A percentile compares a stretch with the other conserved stretches of the same genome.
Evolutionary conservation across 1,140 invertebrate species (phyloP).

Genomic region (Drosophila watanabei): DNA sequence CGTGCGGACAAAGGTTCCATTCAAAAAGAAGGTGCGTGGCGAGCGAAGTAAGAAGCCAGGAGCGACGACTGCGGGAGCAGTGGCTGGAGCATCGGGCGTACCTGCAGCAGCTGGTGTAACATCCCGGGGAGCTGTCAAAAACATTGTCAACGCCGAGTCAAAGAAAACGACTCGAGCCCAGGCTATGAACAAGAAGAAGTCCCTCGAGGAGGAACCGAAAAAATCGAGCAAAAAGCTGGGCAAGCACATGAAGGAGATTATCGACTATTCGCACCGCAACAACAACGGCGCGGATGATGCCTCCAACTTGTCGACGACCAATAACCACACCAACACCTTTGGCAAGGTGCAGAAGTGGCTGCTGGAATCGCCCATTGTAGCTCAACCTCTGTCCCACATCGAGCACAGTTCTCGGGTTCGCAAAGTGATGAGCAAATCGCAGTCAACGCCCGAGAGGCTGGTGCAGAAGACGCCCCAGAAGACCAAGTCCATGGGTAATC

Average conservation of each 20-base stretch:
- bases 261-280: slow-evolving; percentile 88
- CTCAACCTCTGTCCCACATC: slow-evolving; percentile 87
- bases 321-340: slow-evolving; percentile 90
- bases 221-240: slow-evolving; percentile 85
- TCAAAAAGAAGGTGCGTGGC: slow-evolving; percentile 91
- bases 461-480: slow-evolving; percentile 81
- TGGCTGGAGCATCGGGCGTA: slow-evolving; percentile 5
- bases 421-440: slow-evolving; percentile 83
- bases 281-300: slow-evolving; percentile 68
- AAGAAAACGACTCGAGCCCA: slow-evolving; percentile 62
- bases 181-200: slow-evolving; percentile 68
- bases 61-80: slow-evolving; percentile 16
- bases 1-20: slow-evolving; percentile 90
- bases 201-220: slow-evolving; percentile 83
- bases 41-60: slow-evolving; percentile 86
- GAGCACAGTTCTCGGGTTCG: slow-evolving; percentile 86
- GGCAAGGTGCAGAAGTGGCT: slow-evolving; percentile 94
- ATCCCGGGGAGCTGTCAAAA: slow-evolving; percentile 40
- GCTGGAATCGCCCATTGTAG: slow-evolving; percentile 89
- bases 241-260: slow-evolving; percentile 90
- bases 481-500: slow-evolving; percentile 80
- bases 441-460: slow-evolving; percentile 78
- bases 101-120: slow-evolving; percentile 1
- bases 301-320: slow-evolving; percentile 86
- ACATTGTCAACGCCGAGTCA: slow-evolving; percentile 40